A percentile compares a stretch with the other conserved stretches of the same genome.
phyloP scores from a whole-genome alignment of 2,797 vertebrate species.

The Rhadinocentrus ornatus region DNA sequence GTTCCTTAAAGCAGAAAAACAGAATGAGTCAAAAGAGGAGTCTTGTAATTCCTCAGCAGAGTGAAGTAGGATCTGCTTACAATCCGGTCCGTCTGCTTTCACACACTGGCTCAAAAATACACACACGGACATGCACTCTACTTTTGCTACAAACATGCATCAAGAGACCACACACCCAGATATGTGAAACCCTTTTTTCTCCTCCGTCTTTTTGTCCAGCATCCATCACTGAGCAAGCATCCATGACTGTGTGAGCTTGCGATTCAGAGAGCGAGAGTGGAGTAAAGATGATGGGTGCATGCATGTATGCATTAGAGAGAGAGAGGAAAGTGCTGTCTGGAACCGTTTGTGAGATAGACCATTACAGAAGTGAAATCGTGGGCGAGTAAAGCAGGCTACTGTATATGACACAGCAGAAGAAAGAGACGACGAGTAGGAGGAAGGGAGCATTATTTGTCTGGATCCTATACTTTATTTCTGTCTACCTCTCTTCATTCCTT shows the following conservation, averaged over 20 bases:
- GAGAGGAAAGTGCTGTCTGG: conserved; percentile 38
- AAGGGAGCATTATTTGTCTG: conserved; percentile 39
- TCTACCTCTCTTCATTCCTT: conserved; percentile 19
- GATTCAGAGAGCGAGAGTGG: conserved; percentile 33
- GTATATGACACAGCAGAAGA: conserved; percentile 39
- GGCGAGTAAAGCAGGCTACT: conserved; percentile 48
- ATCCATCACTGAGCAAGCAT: conserved; percentile 71
- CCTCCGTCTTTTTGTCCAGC: conserved; percentile 64
- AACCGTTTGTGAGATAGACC: conserved; percentile 54
- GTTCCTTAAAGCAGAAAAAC: conserved; percentile 48
- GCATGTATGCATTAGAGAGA: conserved; percentile 51
- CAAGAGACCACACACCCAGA: conserved; percentile 68
- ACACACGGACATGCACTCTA: conserved; percentile 27
- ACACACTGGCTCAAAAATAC: conserved; percentile 36
- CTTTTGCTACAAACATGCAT: conserved; percentile 31
- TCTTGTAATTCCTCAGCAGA: conserved; percentile 46
- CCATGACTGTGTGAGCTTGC: conserved; percentile 47
- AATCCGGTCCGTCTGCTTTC: conserved; percentile 30
- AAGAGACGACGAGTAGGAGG: conserved; percentile 35
- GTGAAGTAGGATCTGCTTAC: conserved; percentile 52
- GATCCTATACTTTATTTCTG: conserved; percentile 30
- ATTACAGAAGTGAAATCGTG: conserved; percentile 57
- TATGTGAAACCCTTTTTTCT: conserved; percentile 65
- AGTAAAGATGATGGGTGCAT: conserved; percentile 33
- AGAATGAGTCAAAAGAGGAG: conserved; percentile 35